phyloP scores from a whole-genome alignment of 2,113 vertebrate genomes.

The Clarias magur region DNA sequence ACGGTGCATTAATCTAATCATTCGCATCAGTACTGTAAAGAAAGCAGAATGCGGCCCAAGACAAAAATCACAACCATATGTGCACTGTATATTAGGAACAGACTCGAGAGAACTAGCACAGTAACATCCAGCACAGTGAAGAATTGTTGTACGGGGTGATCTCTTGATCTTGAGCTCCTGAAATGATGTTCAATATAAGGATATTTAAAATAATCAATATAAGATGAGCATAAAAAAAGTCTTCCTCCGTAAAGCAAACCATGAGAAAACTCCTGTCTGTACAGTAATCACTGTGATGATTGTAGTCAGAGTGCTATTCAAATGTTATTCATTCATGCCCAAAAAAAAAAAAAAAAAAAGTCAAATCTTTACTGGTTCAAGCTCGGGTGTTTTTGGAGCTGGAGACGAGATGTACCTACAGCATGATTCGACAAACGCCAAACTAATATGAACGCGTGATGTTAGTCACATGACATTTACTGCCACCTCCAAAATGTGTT shows the following conservation, averaged over 20 bases:
- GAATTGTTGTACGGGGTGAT: background rate
- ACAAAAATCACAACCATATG: background rate
- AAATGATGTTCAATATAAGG: background rate
- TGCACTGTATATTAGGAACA: background rate
- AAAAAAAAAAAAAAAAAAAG: too few relatives aligned
- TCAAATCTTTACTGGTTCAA: slow-evolving; percentile 1
- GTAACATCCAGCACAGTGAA: background rate
- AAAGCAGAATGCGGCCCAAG: background rate
- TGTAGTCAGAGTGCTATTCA: background rate
- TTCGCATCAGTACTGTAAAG: background rate
- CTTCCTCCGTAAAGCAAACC: background rate
- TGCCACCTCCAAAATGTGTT: slow-evolving; percentile 61
- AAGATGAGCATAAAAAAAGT: background rate
- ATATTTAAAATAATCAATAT: background rate
- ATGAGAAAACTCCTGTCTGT: background rate
- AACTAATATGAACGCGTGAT: slow-evolving; percentile 61
- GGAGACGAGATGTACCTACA: slow-evolving; percentile 27
- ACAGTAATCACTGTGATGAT: background rate
- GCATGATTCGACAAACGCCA: slow-evolving; percentile 37
- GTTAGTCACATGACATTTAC: slow-evolving; percentile 67
- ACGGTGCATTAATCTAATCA: background rate
- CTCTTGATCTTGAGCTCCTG: background rate
- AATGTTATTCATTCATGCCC: background rate
- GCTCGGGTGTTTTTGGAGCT: background rate
- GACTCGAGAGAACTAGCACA: background rate